Evolutionary conservation across 2,888 invertebrate genomes (phyloP), one percentile per base, ranked within the genome.

Genomic region (Diaprepes abbreviatus): DNA sequence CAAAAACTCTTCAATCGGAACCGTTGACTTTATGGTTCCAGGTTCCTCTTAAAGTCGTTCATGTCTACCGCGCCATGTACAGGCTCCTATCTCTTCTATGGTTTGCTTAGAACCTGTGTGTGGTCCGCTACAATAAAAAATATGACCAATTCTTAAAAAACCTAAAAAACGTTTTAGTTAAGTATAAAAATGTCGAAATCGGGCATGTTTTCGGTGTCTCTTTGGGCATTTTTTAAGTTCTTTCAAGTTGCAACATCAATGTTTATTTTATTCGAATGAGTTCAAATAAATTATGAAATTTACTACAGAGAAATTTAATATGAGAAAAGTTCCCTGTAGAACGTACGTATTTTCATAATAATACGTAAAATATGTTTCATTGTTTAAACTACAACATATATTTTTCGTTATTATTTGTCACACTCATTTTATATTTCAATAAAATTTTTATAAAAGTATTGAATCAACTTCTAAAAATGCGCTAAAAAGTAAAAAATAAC

Each of bases 11-110:
- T 12, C 12, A 21, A 65, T 65, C 65, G 65, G 21, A 65, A 65
- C 65, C 55, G 65, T 65, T 45, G 65, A 65, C 35, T 65, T 65
- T 65, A 65, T 65, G 55, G 55, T 65, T 65, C 65, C 65, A 65
- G 57, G 65, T 65, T 65, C 65, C 65, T 57, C 65, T 65, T 65
- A 65, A 65, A 57, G 65, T 65, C 55, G 65, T 65, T 57, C 55
- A 57, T 43, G 65, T 65, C 57, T 33, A 45, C 57, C 65, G 65
- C 57, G 45, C 65, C 57, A 65, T 45, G 55, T 65, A 65, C 65
- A 65, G 65, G 57, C 50, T 54, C 63, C 43, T 65, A 55, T 65
- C 65, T 55, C 55, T 65, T 65, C 65, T 65, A 65, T 65, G 57
- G 65, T 55, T 65, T 65, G 65, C 65, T 65, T 65, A 65, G 65